Base-by-base conservation (phyloP, 2,888 invertebrate genomes). In the Beris chalybata region DNA sequence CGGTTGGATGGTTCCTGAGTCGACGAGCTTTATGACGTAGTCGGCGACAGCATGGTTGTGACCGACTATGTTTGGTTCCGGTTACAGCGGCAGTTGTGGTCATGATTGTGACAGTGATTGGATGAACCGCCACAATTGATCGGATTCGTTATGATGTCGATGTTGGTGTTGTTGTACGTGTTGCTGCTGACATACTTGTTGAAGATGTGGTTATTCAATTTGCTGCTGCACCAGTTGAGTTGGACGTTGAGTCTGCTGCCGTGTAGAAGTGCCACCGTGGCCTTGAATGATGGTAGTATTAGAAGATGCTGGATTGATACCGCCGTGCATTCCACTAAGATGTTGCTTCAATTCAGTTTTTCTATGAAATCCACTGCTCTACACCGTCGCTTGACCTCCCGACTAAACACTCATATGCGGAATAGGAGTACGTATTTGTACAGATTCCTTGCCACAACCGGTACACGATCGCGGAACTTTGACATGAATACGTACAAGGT, bases 391-490 rank as follows among this genome's bases (percentile, higher is more conserved):
- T 55, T 88, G 88, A 74, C 90, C 90, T 7, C 88, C 89, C 29
- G 89, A 89, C 75, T 91, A 91, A 48, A 89, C 84, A 88, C 89
- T 87, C 87, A 90, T 88, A 74, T 92, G 92, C n/a, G 91, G 87
- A 69, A 90, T 85, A 11, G 92, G 83, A 6, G 92, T 92, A 72
- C 92, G 83, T 77, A 91, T 92, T 81, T 92, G 92, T 73, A 92
- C 82, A 81, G 92, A 92, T 82, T 92, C 92, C 79, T 92, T 92
- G 66, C 90, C 90, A 77, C 92, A 92, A 54, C 89, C 88, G 50
- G 90, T 89, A 79, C 92, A 92, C 38, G 90, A 87, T 79, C 91
- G 90, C 54, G 92, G 92, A 71, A 90, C 87, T 65, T 90, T 84
- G 32, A 92, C 92, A 78, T 92, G 92, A 70, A 91, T 85, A 6